Conservation (phyloP, 2,888 invertebrate species). For the Heliothis peltigera region DNA sequence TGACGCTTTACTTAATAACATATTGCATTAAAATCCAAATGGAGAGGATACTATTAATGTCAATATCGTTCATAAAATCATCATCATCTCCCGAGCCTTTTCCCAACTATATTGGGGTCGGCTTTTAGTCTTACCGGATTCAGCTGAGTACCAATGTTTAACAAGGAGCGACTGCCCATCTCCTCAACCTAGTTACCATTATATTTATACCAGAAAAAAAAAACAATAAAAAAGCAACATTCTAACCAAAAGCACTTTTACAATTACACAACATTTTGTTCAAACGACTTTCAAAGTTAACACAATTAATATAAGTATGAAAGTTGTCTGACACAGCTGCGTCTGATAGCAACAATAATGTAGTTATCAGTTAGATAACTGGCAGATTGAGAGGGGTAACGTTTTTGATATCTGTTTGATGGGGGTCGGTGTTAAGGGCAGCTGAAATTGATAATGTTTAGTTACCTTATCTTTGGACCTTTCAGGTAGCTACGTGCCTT, state of each 20-base stretch:
- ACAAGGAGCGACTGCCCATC: no score
- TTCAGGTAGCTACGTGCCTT: neutral
- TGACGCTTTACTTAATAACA: no score
- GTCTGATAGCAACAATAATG: conserved; percentile 30
- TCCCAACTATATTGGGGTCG: no score
- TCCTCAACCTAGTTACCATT: no score
- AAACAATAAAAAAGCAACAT: conserved; percentile 15
- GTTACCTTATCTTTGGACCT: neutral
- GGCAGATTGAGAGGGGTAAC: neutral
- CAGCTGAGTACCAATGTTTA: no score
- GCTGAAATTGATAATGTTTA: conserved; percentile 9
- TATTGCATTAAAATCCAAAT: no score
- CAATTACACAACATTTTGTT: conserved; percentile 33
- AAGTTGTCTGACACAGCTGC: conserved; percentile 43
- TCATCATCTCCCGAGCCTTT: no score
- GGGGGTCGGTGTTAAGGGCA: neutral
- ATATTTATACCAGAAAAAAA: neutral
- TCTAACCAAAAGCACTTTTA: conserved; percentile 4
- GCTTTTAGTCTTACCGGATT: no score
- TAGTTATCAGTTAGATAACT: conserved; percentile 38
- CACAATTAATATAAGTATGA: conserved; percentile 38
- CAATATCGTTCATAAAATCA: no score
- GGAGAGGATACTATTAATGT: no score
- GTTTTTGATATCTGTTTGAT: conserved; percentile 22
- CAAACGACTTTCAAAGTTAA: conserved; percentile 43